Evolutionary conservation across 2,797 vertebrate species (phyloP).

Genomic region (Microctenopoma lineatum): DNA sequence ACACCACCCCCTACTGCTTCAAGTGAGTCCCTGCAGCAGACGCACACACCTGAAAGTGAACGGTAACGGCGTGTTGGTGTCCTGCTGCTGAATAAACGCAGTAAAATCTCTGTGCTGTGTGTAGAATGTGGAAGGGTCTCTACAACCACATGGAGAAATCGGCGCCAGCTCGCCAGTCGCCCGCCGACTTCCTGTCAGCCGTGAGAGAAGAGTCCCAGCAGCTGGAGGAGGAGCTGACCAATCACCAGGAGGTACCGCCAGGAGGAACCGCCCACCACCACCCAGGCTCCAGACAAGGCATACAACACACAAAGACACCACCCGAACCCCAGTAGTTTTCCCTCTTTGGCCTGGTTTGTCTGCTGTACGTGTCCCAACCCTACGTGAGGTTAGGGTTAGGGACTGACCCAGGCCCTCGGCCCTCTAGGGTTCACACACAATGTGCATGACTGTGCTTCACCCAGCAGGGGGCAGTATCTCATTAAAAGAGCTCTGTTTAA

Average conservation of each 20-base stretch:
- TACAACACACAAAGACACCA: constrained; percentile 72
- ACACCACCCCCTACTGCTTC: constrained; percentile 91
- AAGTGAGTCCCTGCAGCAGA: constrained; percentile 84
- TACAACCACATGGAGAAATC: constrained; percentile 91
- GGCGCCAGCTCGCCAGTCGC: constrained; percentile 87
- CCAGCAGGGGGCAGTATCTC: too few relatives aligned
- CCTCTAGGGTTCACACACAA: too few relatives aligned
- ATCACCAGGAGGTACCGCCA: constrained; percentile 90
- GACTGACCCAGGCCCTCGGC: too few relatives aligned
- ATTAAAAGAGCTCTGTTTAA: too few relatives aligned
- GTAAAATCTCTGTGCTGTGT: neutral
- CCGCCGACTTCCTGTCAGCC: constrained; percentile 89
- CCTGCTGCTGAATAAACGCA: neutral
- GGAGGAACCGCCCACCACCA: constrained; percentile 78
- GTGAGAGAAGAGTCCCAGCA: constrained; percentile 94
- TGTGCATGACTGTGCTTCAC: too few relatives aligned
- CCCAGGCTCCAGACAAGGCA: constrained; percentile 83
- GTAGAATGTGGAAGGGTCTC: constrained; percentile 96
- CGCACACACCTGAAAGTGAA: neutral
- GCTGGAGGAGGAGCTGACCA: constrained; percentile 91
- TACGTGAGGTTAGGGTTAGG: too few relatives aligned
- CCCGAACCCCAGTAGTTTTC: neutral
- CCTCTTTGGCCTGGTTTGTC: too few relatives aligned
- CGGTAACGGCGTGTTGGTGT: neutral
- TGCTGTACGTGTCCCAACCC: too few relatives aligned